phyloP scores from a whole-genome alignment of 53 echinoderm and acorn worm genomes.

The Temnopleurus reevesii region DNA sequence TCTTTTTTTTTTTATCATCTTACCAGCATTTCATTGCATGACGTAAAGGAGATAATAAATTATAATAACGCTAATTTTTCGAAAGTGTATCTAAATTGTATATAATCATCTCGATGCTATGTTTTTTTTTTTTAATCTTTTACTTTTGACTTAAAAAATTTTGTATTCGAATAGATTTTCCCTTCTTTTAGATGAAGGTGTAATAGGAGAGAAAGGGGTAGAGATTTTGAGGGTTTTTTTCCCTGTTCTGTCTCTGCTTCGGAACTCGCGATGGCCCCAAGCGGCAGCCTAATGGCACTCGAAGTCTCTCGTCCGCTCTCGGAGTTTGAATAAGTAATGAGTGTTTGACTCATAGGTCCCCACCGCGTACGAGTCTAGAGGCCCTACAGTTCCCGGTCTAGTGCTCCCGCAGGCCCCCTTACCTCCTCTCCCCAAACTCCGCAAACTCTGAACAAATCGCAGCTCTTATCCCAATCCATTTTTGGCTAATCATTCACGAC shows the following conservation, averaged over 20 bases:
- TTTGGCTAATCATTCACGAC: neutral
- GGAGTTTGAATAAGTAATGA: constrained; percentile 57
- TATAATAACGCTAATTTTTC: no score
- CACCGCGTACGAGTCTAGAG: constrained; percentile 47
- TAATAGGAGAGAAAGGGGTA: neutral
- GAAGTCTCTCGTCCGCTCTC: constrained; percentile 27
- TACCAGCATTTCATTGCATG: no score
- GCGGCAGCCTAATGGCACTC: constrained; percentile 57
- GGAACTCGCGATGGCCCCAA: constrained; percentile 32
- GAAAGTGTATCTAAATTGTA: no score
- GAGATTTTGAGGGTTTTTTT: neutral
- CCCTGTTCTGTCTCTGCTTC: neutral
- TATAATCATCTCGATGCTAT: no score
- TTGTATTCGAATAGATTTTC: no score
- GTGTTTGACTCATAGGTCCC: constrained; percentile 43
- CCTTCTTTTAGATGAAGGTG: no score
- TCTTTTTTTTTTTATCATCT: no score
- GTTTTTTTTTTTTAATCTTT: no score
- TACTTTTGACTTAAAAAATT: no score
- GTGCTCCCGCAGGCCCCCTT: constrained; percentile 52
- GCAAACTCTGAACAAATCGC: constrained; percentile 13
- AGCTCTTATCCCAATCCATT: neutral
- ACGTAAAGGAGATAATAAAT: no score
- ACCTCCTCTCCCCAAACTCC: neutral
- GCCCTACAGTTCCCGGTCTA: constrained; percentile 54